A percentile compares a stretch with the other conserved stretches of the same genome.
phyloP scores from a whole-genome alignment of 35 echinoderm and acorn worm species.

The Strongylocentrotus purpuratus region DNA sequence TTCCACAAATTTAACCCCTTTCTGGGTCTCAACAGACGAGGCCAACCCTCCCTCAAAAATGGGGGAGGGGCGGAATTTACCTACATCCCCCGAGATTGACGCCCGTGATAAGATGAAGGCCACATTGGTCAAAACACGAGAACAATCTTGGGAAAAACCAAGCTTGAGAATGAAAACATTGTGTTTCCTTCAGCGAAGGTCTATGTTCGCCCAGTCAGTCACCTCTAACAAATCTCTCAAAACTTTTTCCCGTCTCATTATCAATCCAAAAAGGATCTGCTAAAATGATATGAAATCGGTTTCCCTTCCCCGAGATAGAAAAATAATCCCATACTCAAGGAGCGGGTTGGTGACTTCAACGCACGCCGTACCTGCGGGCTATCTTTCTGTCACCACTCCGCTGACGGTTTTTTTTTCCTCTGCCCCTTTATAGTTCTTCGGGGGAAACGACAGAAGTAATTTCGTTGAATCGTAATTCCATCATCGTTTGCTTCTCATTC shows the following conservation, averaged over 20 bases:
- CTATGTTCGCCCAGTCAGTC: conserved; percentile 29
- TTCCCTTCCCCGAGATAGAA: neutral
- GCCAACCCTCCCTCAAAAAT: too few relatives aligned
- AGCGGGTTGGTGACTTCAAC: neutral
- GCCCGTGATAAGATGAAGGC: neutral
- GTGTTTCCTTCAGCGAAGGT: neutral
- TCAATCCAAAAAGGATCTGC: neutral
- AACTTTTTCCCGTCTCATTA: neutral
- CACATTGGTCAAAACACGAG: neutral
- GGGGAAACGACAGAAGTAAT: neutral
- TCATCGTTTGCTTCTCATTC: neutral
- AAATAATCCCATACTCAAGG: neutral
- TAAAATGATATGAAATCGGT: conserved; percentile 2
- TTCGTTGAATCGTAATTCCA: neutral
- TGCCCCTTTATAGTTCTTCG: neutral
- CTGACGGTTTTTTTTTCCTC: neutral
- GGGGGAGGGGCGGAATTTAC: too few relatives aligned
- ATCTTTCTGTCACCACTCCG: conserved; percentile 28
- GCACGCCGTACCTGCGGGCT: conserved; percentile 11
- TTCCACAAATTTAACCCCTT: too few relatives aligned
- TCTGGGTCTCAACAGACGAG: too few relatives aligned
- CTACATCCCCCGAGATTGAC: too few relatives aligned
- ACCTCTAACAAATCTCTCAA: neutral
- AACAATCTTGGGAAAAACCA: neutral
- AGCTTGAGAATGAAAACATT: neutral